Percentiles rank a stretch among this genome's conserved stretches.
Conservation (phyloP, 2,888 invertebrate genomes). For the Galerucella nymphaeae region DNA sequence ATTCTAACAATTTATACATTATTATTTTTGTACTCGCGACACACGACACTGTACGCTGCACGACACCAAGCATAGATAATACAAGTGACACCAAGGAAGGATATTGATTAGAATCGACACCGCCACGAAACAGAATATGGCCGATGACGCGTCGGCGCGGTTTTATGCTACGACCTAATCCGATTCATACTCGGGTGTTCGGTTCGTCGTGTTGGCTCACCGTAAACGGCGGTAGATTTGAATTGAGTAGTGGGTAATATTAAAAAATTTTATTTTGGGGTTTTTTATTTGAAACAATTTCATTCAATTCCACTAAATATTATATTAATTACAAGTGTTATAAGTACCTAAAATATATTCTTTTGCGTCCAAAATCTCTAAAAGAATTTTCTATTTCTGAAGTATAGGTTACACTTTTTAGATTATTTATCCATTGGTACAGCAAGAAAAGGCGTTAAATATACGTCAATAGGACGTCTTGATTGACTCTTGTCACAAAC, state of each 20-base stretch:
- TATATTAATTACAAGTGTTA: too few species aligned
- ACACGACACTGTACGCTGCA: not conserved
- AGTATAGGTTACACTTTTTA: too few species aligned
- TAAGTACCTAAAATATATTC: too few species aligned
- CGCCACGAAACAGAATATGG: too few species aligned
- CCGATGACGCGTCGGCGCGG: not conserved
- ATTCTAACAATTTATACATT: not conserved
- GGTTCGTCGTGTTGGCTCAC: not conserved
- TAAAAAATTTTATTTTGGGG: not conserved
- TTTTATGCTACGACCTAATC: not conserved
- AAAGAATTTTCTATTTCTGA: too few species aligned
- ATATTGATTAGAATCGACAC: not conserved
- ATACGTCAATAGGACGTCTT: too few species aligned
- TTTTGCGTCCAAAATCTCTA: too few species aligned
- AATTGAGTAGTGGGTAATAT: not conserved
- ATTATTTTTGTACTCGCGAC: not conserved
- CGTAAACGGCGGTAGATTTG: conserved; percentile 4
- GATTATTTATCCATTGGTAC: too few species aligned
- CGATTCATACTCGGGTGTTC: not conserved
- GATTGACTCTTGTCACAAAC: too few species aligned
- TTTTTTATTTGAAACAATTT: not conserved
- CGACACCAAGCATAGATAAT: not conserved
- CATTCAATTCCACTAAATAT: not conserved
- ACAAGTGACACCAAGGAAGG: not conserved
- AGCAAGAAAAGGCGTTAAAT: too few species aligned